phyloP scores from a whole-genome alignment of 2,888 invertebrate species.

The Agrenia bidenticulata region DNA sequence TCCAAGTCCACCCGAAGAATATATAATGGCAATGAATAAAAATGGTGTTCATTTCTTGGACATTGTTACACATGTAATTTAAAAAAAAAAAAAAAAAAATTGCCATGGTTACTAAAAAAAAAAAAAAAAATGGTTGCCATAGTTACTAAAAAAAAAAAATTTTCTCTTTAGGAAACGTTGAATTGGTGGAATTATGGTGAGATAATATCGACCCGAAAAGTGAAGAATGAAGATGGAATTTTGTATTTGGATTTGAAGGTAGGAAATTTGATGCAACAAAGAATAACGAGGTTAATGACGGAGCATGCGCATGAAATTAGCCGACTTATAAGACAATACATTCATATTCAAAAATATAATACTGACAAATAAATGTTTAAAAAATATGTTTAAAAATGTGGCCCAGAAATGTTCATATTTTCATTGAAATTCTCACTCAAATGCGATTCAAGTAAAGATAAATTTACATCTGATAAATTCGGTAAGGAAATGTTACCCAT shows the following conservation, averaged over 20 bases:
- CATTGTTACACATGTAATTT: conserved; percentile 76
- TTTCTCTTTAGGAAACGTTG: conserved; percentile 74
- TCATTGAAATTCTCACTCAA: conserved; percentile 1
- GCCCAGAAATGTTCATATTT: not conserved
- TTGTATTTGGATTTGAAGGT: conserved; percentile 95
- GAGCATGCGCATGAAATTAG: conserved; percentile 98
- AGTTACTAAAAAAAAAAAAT: too few species aligned
- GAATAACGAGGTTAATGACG: conserved; percentile 91
- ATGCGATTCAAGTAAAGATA: conserved; percentile 1
- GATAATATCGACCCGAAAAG: conserved; percentile 92
- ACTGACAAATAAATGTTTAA: conserved; percentile 1
- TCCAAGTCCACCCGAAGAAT: conserved; percentile 73
- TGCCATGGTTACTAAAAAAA: too few species aligned
- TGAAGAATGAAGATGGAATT: conserved; percentile 84
- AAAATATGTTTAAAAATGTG: not conserved
- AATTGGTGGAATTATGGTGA: conserved; percentile 93
- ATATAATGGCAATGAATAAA: conserved; percentile 89
- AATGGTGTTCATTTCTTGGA: conserved; percentile 92
- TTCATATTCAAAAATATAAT: conserved; percentile 74
- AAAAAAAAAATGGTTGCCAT: too few species aligned
- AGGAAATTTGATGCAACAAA: conserved; percentile 92
- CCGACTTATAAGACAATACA: conserved; percentile 92
- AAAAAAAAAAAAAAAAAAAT: too few species aligned
- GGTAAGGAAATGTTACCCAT: conserved; percentile 5
- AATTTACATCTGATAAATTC: conserved; percentile 5